Evolutionary conservation across 2,113 vertebrate genomes (phyloP).

Genomic region (Mungos mungo): DNA sequence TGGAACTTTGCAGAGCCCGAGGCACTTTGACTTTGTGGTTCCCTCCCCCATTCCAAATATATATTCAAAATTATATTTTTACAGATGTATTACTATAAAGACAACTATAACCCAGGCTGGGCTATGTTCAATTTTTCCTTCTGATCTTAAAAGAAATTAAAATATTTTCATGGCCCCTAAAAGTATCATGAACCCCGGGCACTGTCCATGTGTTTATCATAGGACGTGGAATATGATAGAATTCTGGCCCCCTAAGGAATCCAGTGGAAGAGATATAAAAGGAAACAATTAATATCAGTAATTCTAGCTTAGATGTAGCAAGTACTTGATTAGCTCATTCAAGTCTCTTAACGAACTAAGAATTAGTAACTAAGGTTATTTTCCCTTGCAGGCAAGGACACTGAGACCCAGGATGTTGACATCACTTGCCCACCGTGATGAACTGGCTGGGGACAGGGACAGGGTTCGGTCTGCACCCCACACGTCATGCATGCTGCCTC

Average conservation of each 20-base stretch:
- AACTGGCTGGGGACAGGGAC: background rate
- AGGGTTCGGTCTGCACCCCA: background rate
- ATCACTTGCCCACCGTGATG: too few species aligned
- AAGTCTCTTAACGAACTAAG: background rate
- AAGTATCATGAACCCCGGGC: background rate
- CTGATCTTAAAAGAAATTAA: background rate
- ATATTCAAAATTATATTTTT: background rate
- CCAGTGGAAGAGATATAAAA: background rate
- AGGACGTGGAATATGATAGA: background rate
- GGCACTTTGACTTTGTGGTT: background rate
- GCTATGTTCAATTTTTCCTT: background rate
- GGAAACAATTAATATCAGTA: background rate
- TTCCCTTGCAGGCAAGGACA: background rate
- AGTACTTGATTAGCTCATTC: background rate
- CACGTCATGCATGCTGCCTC: background rate
- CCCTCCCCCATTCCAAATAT: background rate
- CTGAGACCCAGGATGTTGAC: background rate
- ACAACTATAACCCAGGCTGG: background rate
- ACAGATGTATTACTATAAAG: background rate
- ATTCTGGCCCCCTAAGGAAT: background rate
- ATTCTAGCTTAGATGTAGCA: background rate
- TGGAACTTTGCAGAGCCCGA: background rate
- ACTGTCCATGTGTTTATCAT: rapidly evolving
- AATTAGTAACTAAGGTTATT: background rate
- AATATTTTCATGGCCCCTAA: background rate